Base-by-base conservation (phyloP, 1,140 invertebrate genomes). In the Chironomus striatipennis region DNA sequence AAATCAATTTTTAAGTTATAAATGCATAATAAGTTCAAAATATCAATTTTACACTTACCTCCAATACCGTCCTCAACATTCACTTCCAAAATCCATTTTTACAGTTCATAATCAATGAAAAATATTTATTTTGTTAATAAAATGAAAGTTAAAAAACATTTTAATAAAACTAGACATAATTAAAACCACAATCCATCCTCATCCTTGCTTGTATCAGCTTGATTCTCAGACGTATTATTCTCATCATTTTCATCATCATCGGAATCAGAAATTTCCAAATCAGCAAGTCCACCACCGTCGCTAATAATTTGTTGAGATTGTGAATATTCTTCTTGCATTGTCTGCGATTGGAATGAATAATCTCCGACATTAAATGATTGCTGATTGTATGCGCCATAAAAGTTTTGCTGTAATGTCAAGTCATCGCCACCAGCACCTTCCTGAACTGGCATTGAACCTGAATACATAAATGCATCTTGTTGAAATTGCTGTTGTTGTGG, bases 151-250 rank as follows among this genome's bases (percentile, higher is more conserved):
- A 34, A 34, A 34, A 34, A 1, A 34, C 5, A 34, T 34, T 34
- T 34, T 34, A 2, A 5, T 34, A 34, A n/a, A 34, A 34, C 24
- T 34, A 34, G 24, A 34, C 24, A 34, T 34, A 34, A 34, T 70
- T 70, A 70, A 21, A 70, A 70, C 17, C 65, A 70, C 75, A 82
- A 84, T 18, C 79, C 81, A 20, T 79, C 77, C 8, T 77, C 77
- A 75, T 79, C 79, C 18, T 76, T 57, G n/a, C 47, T 57, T 57
- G 47, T 57, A n/a, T 57, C n/a, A n/a, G 47, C 73, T 42, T 75
- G 65, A 73, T 79, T 78, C 7, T 83, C 83, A 74, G 82, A 78
- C 1, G 78, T 77, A 12, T 70, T 70, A 18, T 9, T 20, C 18
- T 21, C 65, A 20, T 70, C 18, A 18, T 70, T 17, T 18, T 70